Conservation (phyloP, 2,113 vertebrate genomes). For the Sterna hirundo region DNA sequence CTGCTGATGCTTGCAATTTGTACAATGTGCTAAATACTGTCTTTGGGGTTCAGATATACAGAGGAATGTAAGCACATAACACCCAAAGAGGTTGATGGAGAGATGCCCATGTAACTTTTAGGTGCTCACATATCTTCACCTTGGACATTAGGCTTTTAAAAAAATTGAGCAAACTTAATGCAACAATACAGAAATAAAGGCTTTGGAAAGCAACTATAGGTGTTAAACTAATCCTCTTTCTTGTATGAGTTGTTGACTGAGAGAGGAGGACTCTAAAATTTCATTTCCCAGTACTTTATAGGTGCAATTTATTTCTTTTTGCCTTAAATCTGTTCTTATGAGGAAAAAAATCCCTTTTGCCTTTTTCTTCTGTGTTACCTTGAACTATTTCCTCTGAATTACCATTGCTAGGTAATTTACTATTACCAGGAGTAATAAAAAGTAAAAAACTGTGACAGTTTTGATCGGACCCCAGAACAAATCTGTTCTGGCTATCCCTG, state of each 20-base stretch:
- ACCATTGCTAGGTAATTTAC: background rate
- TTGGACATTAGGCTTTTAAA: background rate
- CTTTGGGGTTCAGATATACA: background rate
- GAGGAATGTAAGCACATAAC: background rate
- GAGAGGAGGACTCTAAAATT: background rate
- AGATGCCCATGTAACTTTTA: background rate
- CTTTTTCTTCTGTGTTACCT: background rate
- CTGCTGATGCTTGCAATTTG: background rate
- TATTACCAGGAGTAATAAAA: background rate
- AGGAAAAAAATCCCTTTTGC: background rate
- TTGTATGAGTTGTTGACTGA: background rate
- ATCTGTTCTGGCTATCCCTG: background rate
- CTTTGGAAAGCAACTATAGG: background rate
- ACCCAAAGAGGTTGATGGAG: background rate
- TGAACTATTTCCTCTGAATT: background rate
- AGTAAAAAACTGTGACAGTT: background rate
- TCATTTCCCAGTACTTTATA: background rate
- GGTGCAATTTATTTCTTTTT: background rate
- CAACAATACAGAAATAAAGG: background rate
- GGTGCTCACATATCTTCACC: background rate
- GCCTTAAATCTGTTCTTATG: background rate
- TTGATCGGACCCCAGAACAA: background rate
- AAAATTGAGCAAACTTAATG: background rate
- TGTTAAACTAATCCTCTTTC: background rate
- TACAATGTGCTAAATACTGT: background rate